A percentile compares a stretch with the other conserved stretches of the same genome.
These are phyloP conservation scores for Melanotaenia parkinsoni DNA, from an alignment of 2,797 vertebrate genomes.

Conservation along the genomic window DNA sequence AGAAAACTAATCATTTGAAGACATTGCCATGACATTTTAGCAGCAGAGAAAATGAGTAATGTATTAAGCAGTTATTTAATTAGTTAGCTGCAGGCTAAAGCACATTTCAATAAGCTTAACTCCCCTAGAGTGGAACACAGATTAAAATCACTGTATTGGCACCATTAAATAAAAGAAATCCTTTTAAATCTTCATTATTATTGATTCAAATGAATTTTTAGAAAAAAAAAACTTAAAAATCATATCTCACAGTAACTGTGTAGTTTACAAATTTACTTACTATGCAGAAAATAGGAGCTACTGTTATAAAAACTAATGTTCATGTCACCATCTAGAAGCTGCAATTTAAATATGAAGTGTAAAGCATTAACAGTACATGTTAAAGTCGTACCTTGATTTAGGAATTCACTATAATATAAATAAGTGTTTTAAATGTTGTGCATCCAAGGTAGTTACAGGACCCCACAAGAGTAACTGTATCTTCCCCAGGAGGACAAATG, in stretches of 20 bases:
- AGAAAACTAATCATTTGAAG: background rate
- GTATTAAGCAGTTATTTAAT: background rate
- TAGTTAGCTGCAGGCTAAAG: background rate
- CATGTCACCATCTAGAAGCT: no score
- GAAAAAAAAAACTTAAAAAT: no score
- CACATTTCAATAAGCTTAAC: background rate
- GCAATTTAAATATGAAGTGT: no score
- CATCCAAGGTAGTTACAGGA: no score
- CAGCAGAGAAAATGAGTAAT: background rate
- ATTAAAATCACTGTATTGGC: background rate
- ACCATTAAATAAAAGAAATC: no score
- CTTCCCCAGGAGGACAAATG: background rate
- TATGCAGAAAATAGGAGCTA: no score
- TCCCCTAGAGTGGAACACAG: background rate
- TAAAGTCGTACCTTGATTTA: background rate
- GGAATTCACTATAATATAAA: background rate
- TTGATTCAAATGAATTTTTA: no score
- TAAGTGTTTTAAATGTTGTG: background rate
- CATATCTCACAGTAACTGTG: no score
- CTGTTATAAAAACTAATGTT: no score
- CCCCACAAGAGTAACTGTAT: background rate
- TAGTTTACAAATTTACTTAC: no score
- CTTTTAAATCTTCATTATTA: no score
- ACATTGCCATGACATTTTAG: background rate
- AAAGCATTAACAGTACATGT: no score